These are phyloP conservation scores for Eledone cirrhosa DNA, from an alignment of 2,888 invertebrate species.

Conservation along the genomic window DNA sequence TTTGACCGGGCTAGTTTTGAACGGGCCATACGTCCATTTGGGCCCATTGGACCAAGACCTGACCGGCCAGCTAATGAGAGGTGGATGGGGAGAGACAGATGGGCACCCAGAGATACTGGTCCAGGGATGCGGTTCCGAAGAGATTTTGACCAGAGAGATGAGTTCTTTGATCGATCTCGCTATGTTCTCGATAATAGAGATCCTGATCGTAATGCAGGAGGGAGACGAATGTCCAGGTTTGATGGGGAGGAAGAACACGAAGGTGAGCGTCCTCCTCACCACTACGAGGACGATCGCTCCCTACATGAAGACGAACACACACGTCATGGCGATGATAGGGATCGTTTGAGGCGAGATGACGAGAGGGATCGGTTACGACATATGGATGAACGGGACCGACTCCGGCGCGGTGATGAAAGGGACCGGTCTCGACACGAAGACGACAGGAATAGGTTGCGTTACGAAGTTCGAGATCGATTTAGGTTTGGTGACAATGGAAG, in stretches of 20 bases:
- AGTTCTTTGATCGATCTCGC: conserved; percentile 34
- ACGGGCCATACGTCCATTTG: conserved; percentile 32
- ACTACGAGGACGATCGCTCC: conserved; percentile 25
- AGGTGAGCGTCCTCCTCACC: conserved; percentile 38
- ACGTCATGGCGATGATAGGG: conserved; percentile 26
- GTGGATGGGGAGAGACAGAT: conserved; percentile 32
- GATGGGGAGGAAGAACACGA: conserved; percentile 36
- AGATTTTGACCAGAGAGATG: conserved; percentile 39
- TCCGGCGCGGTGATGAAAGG: conserved; percentile 34
- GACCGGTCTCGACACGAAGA: conserved; percentile 30
- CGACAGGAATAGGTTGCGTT: conserved; percentile 18
- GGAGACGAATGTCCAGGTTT: conserved; percentile 4
- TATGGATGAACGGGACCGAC: conserved; percentile 32
- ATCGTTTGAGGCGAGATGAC: background rate
- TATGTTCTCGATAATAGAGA: conserved; percentile 18
- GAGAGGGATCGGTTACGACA: conserved; percentile 28
- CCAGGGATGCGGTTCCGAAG: conserved; percentile 37
- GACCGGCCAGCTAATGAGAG: conserved; percentile 31
- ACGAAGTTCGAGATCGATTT: conserved; percentile 17
- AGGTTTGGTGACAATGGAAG: conserved; percentile 28
- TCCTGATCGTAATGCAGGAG: conserved; percentile 2
- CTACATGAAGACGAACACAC: conserved; percentile 24
- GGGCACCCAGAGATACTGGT: conserved; percentile 36
- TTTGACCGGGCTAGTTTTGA: conserved; percentile 25
- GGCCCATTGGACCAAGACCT: conserved; percentile 35